Evolutionary conservation across 2,888 invertebrate genomes (phyloP).

Genomic region (Drosophila longiperda): DNA sequence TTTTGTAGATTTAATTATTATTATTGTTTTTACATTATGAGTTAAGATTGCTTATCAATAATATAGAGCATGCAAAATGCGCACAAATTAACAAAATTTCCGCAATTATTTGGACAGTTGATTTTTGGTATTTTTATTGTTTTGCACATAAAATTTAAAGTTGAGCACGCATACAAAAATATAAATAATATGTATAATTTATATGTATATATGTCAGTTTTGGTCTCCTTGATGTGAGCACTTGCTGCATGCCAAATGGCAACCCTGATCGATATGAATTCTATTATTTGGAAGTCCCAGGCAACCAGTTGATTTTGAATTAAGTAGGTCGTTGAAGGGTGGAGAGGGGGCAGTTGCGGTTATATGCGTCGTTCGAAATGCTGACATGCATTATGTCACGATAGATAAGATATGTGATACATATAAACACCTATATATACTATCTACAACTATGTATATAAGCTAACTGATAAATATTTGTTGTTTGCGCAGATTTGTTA

Average conservation of each 20-base stretch:
- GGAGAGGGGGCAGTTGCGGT: conserved; percentile 9
- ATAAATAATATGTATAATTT: not conserved
- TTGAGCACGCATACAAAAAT: conserved; percentile 14
- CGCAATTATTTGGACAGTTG: conserved; percentile 8
- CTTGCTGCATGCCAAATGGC: conserved; percentile 49
- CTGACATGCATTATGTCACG: conserved; percentile 71
- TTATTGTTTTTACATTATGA: not conserved
- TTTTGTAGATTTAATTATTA: not conserved
- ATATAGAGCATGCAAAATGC: conserved; percentile 6
- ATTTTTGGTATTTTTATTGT: conserved; percentile 12
- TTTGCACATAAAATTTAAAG: conserved; percentile 36
- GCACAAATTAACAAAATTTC: not conserved
- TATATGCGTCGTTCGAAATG: conserved; percentile 67
- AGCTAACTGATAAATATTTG: conserved; percentile 62
- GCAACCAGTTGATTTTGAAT: conserved; percentile 33
- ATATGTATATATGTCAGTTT: conserved; percentile 6
- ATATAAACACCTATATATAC: conserved; percentile 30
- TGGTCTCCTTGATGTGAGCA: conserved; percentile 30
- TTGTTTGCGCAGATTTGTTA: conserved; percentile 69
- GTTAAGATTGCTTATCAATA: no score
- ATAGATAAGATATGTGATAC: conserved; percentile 63
- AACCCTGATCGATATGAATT: conserved; percentile 30
- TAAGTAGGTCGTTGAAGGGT: not conserved
- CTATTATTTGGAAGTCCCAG: conserved; percentile 27
- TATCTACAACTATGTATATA: conserved; percentile 20